Evolutionary conservation across 2,888 invertebrate genomes (phyloP), one percentile per base, ranked within the genome.

Genomic region (Hecatera dysodea): DNA sequence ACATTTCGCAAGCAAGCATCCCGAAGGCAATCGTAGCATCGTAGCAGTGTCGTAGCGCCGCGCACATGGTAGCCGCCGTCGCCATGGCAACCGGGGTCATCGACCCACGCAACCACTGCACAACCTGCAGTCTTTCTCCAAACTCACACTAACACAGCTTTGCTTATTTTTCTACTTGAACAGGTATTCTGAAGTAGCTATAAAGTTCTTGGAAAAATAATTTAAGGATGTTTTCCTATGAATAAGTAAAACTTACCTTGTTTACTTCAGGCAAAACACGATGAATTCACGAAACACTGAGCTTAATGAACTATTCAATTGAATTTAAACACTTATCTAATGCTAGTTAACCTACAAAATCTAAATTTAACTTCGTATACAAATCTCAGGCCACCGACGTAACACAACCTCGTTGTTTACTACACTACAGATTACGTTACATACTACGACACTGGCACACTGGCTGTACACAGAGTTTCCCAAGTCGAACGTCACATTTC

Each of bases 31-130:
- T 87, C 85, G 89, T 86, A 88, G 88, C 91, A 89, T 90, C 72
- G 85, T 84, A 86, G 80, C 73, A 46, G 57, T 64, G 44, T 50
- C 70, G 84, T 84, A 85, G 88, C 82, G 86, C 81, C 81, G 88
- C 88, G 89, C 92, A 91, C 91, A 92, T 91, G 92, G 91, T 90
- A 90, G 89, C 90, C 88, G 87, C 90, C 86, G 94, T 95, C 67
- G 84, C 90, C 92, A 93, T 94, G 90, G 89, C 90, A 88, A 94
- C 95, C 81, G 83, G 83, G 94, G 92, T 94, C 94, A 91, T 92
- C 89, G 93, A 93, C 93, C 94, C 90, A 89, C 90, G 90, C 92
- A 83, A 88, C 86, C 87, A 87, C 89, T 86, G 82, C 85, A 87
- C 85, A 88, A 87, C 87, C 89, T 89, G 88, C 81, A 85, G 67